These are phyloP conservation scores for Macropodus opercularis DNA, from an alignment of 2,797 vertebrate species.

Conservation along the genomic window DNA sequence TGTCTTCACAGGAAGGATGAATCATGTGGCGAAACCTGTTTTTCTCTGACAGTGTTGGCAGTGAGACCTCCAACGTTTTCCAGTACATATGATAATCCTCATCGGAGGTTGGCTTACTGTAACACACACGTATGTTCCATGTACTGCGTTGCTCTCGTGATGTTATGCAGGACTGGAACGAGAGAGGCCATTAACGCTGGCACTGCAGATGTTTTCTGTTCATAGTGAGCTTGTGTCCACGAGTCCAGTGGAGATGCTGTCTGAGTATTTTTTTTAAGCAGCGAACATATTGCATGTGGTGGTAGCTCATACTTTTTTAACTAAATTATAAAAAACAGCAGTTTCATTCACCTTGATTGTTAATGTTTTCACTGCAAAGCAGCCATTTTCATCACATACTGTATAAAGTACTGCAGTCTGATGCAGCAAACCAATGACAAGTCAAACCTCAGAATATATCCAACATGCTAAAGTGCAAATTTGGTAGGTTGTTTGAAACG, in stretches of 20 bases:
- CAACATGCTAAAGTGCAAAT: not conserved
- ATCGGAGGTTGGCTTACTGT: slow-evolving; percentile 19
- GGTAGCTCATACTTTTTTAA: not conserved
- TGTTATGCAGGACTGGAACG: slow-evolving; percentile 33
- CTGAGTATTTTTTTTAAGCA: not conserved
- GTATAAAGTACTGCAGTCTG: not conserved
- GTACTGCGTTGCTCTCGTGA: slow-evolving; percentile 31
- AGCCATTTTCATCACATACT: not conserved
- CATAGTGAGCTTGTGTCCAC: slow-evolving; percentile 13
- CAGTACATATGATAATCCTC: slow-evolving; percentile 38
- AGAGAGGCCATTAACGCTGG: slow-evolving; percentile 24
- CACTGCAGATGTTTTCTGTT: slow-evolving; percentile 61
- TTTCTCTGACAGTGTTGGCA: slow-evolving; percentile 39
- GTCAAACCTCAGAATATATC: not conserved
- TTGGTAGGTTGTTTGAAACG: not conserved
- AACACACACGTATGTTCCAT: slow-evolving; percentile 39
- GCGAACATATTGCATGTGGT: not conserved
- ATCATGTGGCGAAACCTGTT: slow-evolving; percentile 51
- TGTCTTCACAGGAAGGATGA: slow-evolving; percentile 46
- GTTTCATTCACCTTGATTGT: not conserved
- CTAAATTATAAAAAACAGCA: not conserved
- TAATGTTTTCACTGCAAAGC: not conserved
- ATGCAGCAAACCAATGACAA: not conserved
- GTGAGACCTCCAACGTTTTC: slow-evolving; percentile 41
- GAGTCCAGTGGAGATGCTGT: not conserved